Evolutionary conservation across 2,797 vertebrate species (phyloP).

Genomic region (Adrianichthys oophorus): DNA sequence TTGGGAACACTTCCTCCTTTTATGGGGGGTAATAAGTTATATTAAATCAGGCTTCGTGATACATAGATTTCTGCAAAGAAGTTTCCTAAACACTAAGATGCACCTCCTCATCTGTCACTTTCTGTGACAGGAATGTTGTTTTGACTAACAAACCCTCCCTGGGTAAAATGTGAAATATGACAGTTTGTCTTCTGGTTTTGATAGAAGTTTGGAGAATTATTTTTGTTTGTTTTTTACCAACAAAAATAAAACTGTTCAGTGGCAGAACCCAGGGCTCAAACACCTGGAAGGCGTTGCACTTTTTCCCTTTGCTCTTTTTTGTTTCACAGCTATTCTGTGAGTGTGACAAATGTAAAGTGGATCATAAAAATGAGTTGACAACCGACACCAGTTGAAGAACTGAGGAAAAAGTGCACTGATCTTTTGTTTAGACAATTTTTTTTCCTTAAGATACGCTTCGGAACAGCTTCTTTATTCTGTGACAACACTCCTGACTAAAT

Average conservation of each 20-base stretch:
- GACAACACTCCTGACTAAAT: neutral
- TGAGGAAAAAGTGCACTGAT: conserved; percentile 12
- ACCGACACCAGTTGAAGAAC: conserved; percentile 41
- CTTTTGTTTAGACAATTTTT: conserved; percentile 39
- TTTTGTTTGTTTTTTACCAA: conserved; percentile 6
- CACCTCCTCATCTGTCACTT: conserved; percentile 32
- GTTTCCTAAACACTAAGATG: neutral
- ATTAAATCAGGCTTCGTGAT: neutral
- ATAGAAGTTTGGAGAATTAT: conserved; percentile 32
- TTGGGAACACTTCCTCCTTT: conserved; percentile 9
- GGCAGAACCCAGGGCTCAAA: conserved; percentile 29
- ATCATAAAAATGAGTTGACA: conserved; percentile 39
- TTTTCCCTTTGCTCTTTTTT: conserved; percentile 17
- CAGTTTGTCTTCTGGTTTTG: conserved; percentile 18
- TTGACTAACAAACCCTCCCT: conserved; percentile 30
- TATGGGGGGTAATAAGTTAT: neutral
- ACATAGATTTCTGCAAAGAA: neutral
- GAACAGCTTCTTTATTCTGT: neutral
- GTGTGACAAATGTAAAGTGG: conserved; percentile 4
- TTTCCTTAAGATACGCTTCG: conserved; percentile 10
- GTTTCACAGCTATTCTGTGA: conserved; percentile 14
- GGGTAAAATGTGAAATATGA: conserved; percentile 22
- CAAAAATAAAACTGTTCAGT: conserved; percentile 17
- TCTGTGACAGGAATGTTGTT: conserved; percentile 9
- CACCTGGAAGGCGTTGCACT: conserved; percentile 39